Conservation (phyloP, 2,113 vertebrate genomes). For the Steatornis caripensis region DNA sequence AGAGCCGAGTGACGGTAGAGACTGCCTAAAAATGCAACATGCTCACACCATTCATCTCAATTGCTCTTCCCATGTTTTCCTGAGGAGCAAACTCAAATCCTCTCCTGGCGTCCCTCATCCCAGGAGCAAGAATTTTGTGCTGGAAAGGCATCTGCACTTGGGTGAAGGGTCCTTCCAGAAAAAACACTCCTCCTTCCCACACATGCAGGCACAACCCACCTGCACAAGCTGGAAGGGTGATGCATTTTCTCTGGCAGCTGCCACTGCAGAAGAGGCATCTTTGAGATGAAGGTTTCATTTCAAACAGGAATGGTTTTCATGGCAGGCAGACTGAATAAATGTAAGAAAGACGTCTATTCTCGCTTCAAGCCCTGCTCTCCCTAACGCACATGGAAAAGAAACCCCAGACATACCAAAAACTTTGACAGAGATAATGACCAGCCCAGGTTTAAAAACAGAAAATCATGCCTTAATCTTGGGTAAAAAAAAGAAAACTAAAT, state of each 20-base stretch:
- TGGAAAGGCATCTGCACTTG: neutral
- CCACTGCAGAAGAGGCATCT: neutral
- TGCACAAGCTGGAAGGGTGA: conserved; percentile 6
- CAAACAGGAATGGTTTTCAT: neutral
- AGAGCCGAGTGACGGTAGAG: neutral
- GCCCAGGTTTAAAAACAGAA: neutral
- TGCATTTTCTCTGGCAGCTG: conserved; percentile 23
- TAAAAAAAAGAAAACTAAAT: neutral
- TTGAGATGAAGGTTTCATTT: conserved; percentile 27
- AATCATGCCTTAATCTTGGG: neutral
- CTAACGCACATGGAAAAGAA: neutral
- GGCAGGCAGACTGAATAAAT: conserved; percentile 18
- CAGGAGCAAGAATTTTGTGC: neutral
- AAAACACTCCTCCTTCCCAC: neutral
- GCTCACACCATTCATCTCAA: neutral
- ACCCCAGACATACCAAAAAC: neutral
- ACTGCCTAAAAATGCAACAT: neutral
- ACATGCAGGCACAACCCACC: neutral
- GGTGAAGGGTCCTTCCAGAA: neutral
- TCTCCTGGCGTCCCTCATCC: neutral
- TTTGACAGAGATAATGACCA: conserved; percentile 20
- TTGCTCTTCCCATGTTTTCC: neutral
- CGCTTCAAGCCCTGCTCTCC: neutral
- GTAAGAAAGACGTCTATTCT: neutral
- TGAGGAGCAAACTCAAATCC: neutral